These are phyloP conservation scores for Protobothrops mucrosquamatus DNA, from an alignment of 2,113 vertebrate genomes.

Conservation along the genomic window DNA sequence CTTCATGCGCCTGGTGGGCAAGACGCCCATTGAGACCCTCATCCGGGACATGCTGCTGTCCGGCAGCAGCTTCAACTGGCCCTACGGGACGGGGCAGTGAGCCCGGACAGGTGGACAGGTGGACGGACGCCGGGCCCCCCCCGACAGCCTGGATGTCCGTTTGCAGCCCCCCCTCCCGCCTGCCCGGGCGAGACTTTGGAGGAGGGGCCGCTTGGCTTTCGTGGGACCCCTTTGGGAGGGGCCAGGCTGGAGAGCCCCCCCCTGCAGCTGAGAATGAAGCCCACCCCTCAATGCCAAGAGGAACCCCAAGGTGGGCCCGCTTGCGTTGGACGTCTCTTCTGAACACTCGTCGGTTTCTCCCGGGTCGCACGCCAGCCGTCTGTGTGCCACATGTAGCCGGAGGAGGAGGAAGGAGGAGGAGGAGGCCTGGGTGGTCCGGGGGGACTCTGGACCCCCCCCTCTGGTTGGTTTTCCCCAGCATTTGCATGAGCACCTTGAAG, in stretches of 20 bases:
- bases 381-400: background rate
- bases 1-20: slow-evolving; percentile 95
- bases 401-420: background rate
- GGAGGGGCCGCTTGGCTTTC: too few species aligned
- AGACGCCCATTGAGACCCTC: slow-evolving; percentile 93
- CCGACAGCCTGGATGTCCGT: background rate
- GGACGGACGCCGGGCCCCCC: background rate
- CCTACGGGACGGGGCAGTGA: slow-evolving; percentile 85
- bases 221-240: background rate
- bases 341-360: background rate
- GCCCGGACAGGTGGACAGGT: background rate
- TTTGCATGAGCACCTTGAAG: background rate
- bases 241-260: background rate
- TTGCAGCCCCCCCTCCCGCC: background rate
- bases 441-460: background rate
- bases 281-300: background rate
- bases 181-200: too few species aligned
- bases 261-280: background rate
- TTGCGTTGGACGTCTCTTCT: too few species aligned
- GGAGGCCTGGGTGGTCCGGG: background rate
- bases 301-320: background rate
- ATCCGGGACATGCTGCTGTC: slow-evolving; percentile 98
- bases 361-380: background rate
- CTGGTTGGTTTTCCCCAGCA: background rate
- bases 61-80: slow-evolving; percentile 94